Base-by-base conservation (phyloP, 2,797 vertebrate species). In the Gadopsis marmoratus region DNA sequence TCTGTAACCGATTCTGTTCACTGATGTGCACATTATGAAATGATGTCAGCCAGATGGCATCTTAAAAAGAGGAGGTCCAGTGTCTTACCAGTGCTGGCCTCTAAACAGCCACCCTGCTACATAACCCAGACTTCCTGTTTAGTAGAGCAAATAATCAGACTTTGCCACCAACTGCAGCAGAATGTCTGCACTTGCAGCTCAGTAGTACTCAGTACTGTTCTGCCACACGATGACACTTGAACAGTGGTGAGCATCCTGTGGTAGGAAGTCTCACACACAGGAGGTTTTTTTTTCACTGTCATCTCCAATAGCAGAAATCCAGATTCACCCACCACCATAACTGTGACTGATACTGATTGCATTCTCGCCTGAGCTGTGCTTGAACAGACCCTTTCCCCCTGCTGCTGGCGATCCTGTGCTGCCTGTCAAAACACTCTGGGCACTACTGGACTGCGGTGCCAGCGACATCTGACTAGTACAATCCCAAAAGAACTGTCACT, bases 111-210 rank as follows among this genome's bases (percentile, higher is more conserved):
- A 92, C 90, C 83, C 89, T 71, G 85, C 89, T 86, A 76, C 82
- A 87, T 81, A 88, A 91, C 86, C 87, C 88, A 89, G 89, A 91
- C 92, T 91, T 93, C 88, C 91, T 95, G 93, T 92, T 95, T 95
- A 96, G 94, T 96, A 95, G 94, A 96, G 95, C 94, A 95, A 91
- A 89, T 95, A 96, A 96, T 96, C 94, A 94, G 93, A 91, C 91
- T 87, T 85, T 83, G 94, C 94, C 94, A 96, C 94, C 93, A 95
- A 92, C 94, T 93, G 93, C 91, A 95, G 87, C 88, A 93, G 83
- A 93, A 91, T 89, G 90, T 86, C 89, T 89, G 73, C 84, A 87
- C 83, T 87, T 79, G 82, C 89, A 88, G 84, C 79, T 50, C 78
- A 82, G 80, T 70, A 48, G 71, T 74, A 55, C 83, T 87, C 74